phyloP scores from a whole-genome alignment of 2,113 vertebrate genomes.

The Synchiropus splendidus region DNA sequence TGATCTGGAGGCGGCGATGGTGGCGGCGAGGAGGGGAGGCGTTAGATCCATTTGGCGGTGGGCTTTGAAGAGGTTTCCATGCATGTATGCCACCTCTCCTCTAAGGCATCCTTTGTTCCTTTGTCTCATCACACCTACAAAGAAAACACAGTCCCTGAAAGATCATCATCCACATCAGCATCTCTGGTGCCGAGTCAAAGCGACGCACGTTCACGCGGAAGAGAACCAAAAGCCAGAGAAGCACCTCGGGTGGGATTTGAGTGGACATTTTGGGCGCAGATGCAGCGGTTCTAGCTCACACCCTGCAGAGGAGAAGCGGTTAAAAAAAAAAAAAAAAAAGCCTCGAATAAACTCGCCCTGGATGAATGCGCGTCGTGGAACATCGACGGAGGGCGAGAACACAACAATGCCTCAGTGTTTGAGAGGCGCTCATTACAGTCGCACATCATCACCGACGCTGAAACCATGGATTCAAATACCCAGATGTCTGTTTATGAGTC shows the following conservation, averaged over 20 bases:
- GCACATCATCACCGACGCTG: no score
- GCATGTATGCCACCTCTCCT: slow-evolving; percentile 76
- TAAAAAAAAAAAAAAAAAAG: slow-evolving; percentile 9
- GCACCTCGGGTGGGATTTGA: slow-evolving; percentile 10
- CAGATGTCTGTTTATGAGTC: no score
- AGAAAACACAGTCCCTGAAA: slow-evolving; percentile 57
- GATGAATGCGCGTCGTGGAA: slow-evolving; percentile 28
- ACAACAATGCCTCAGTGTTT: slow-evolving; percentile 37
- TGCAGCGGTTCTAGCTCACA: slow-evolving; percentile 67
- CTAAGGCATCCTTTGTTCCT: slow-evolving; percentile 80
- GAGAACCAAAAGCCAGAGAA: no score
- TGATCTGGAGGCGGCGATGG: slow-evolving; percentile 76
- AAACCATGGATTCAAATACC: no score
- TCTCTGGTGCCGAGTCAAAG: no score
- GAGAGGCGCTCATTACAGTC: slow-evolving; percentile 9
- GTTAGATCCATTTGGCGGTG: slow-evolving; percentile 90
- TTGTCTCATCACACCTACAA: slow-evolving; percentile 77
- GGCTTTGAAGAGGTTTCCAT: slow-evolving; percentile 95
- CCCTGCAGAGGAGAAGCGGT: slow-evolving; percentile 61
- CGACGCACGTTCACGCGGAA: no score
- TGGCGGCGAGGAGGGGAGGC: slow-evolving; percentile 70
- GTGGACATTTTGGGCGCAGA: slow-evolving; percentile 19
- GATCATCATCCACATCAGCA: slow-evolving; percentile 63
- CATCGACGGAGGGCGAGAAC: slow-evolving; percentile 34
- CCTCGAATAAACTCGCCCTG: slow-evolving; percentile 40